phyloP scores from a whole-genome alignment of 2,888 invertebrate genomes.

The Synergus umbraculus region DNA sequence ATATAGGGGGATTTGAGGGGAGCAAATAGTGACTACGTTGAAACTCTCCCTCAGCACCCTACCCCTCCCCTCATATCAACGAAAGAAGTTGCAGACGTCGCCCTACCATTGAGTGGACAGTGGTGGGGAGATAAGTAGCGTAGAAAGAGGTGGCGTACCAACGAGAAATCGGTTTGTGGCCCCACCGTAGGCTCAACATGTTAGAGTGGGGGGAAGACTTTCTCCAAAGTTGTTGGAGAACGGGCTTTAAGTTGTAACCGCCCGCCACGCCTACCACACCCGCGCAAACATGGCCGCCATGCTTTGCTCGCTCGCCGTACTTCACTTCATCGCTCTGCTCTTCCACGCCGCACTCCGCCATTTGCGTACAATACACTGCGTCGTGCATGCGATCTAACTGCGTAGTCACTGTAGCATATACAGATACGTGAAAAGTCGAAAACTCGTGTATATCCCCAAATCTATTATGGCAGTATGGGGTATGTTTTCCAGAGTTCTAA shows the following conservation, averaged over 20 bases:
- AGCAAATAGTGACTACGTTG: slow-evolving; percentile 15
- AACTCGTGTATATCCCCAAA: too few relatives aligned
- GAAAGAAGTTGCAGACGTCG: slow-evolving; percentile 41
- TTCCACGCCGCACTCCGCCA: slow-evolving; percentile 44
- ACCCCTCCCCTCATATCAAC: slow-evolving; percentile 25
- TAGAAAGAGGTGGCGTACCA: slow-evolving; percentile 54
- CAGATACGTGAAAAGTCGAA: background rate
- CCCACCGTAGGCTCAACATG: slow-evolving; percentile 52
- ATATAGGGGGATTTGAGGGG: slow-evolving; percentile 4
- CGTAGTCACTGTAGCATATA: background rate
- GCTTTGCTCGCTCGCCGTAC: slow-evolving; percentile 51
- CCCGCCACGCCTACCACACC: slow-evolving; percentile 74
- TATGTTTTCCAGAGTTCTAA: background rate
- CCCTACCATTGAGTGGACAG: slow-evolving; percentile 36
- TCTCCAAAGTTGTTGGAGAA: slow-evolving; percentile 71
- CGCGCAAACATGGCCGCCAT: slow-evolving; percentile 77
- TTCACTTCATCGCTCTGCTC: slow-evolving; percentile 51
- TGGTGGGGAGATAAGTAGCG: slow-evolving; percentile 48
- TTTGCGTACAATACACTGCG: slow-evolving; percentile 38
- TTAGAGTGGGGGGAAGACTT: slow-evolving; percentile 64
- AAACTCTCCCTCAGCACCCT: background rate
- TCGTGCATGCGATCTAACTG: slow-evolving; percentile 26
- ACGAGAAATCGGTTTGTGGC: slow-evolving; percentile 59
- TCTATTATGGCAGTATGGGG: too few relatives aligned
- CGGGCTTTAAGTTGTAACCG: slow-evolving; percentile 64